Percentiles rank a stretch among this genome's conserved stretches.
Evolutionary conservation across 2,888 invertebrate genomes (phyloP).

Genomic region (Brachypterus glaber): DNA sequence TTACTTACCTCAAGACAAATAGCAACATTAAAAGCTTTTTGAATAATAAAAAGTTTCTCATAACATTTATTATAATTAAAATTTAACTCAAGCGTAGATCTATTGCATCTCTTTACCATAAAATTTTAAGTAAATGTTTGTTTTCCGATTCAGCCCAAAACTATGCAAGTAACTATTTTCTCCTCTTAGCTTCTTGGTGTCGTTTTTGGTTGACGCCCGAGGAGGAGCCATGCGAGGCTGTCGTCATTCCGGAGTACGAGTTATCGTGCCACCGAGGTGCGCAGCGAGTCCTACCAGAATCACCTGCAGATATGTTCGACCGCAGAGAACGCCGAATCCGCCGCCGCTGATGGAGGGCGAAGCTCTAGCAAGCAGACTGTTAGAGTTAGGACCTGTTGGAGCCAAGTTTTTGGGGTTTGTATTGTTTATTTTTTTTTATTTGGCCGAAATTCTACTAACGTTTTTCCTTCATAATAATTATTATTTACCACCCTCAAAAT

Average conservation of each 20-base stretch:
- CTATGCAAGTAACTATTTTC: too few relatives aligned
- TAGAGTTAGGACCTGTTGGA: conserved; percentile 93
- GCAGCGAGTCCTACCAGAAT: conserved; percentile 93
- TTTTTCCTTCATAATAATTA: conserved; percentile 5
- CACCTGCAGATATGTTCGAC: conserved; percentile 85
- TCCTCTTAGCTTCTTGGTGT: conserved; percentile 79
- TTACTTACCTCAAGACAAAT: too few relatives aligned
- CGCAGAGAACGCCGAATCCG: conserved; percentile 64
- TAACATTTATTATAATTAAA: too few relatives aligned
- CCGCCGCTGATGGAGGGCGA: conserved; percentile 98
- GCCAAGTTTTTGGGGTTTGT: conserved; percentile 91
- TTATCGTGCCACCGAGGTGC: conserved; percentile 93
- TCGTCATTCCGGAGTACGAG: conserved; percentile 91
- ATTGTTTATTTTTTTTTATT: conserved; percentile 6
- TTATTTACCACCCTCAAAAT: not conserved
- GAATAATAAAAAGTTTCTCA: too few relatives aligned
- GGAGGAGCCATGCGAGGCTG: conserved; percentile 99
- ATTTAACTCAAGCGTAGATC: too few relatives aligned
- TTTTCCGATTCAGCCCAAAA: too few relatives aligned
- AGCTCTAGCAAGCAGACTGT: conserved; percentile 85
- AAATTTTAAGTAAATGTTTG: too few relatives aligned
- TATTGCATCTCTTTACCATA: too few relatives aligned
- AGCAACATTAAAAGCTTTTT: too few relatives aligned
- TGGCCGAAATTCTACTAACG: conserved; percentile 1
- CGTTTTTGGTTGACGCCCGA: conserved; percentile 97